Conservation (phyloP, 2,113 vertebrate species). For the Lagopus leucura region DNA sequence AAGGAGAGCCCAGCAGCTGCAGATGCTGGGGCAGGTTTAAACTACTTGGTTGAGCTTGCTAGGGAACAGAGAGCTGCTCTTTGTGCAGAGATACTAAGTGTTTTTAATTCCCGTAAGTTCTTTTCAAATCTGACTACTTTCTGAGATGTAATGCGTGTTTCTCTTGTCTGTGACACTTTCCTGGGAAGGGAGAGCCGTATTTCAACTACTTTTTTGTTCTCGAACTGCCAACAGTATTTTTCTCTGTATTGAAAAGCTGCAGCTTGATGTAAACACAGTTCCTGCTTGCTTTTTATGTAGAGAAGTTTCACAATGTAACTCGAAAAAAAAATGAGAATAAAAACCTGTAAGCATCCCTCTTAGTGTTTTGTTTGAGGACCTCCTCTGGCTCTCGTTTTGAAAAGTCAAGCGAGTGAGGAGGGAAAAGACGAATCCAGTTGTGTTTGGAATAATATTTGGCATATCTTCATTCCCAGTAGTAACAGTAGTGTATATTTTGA, state of each 20-base stretch:
- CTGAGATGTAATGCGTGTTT: neutral
- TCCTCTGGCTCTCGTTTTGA: neutral
- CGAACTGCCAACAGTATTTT: neutral
- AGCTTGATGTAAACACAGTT: neutral
- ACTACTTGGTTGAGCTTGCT: neutral
- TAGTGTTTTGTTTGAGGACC: neutral
- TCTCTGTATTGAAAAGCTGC: neutral
- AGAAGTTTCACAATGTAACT: neutral
- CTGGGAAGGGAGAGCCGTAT: neutral
- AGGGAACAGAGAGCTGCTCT: constrained; percentile 18
- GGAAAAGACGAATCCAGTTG: neutral
- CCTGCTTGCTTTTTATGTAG: neutral
- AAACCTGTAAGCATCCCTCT: neutral
- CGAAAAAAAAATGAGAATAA: neutral
- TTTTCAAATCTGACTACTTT: constrained; percentile 8
- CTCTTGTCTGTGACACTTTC: neutral
- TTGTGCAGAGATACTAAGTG: neutral
- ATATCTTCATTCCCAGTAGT: neutral
- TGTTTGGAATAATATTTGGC: neutral
- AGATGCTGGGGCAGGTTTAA: neutral
- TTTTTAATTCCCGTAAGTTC: neutral
- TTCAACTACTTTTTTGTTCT: constrained; percentile 14
- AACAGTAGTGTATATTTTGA: neutral
- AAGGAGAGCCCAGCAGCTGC: neutral
- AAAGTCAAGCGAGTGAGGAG: neutral